Evolutionary conservation across 2,113 vertebrate species (phyloP).

Genomic region (Rhagologus leucostigma): DNA sequence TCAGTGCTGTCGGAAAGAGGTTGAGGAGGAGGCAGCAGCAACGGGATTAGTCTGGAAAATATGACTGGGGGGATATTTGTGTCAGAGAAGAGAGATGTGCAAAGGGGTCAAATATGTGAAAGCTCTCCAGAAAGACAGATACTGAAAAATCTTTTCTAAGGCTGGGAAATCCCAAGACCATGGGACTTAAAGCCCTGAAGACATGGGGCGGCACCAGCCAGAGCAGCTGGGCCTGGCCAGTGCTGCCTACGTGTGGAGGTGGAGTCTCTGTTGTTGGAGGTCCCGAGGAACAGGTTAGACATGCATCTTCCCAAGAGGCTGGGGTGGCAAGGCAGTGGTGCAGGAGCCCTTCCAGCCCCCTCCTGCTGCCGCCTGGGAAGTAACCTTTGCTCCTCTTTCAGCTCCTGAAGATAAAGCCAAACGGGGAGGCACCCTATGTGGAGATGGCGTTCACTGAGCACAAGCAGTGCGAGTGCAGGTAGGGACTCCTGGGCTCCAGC

Average conservation of each 20-base stretch:
- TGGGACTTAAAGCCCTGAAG: not conserved
- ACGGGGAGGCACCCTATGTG: conserved; percentile 42
- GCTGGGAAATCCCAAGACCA: not conserved
- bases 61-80: not conserved
- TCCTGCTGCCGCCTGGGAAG: not conserved
- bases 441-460: conserved; percentile 72
- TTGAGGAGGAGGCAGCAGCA: not conserved
- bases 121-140: not conserved
- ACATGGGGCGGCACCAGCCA: accelerated
- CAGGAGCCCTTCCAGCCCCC: not conserved
- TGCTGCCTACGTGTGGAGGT: not conserved
- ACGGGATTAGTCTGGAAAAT: not conserved
- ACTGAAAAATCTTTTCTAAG: not conserved
- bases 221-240: not conserved
- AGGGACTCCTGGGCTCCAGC: not conserved
- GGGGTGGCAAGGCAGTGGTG: not conserved
- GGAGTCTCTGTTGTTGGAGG: not conserved
- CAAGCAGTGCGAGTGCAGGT: conserved; percentile 74
- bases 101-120: not conserved
- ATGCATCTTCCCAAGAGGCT: not conserved
- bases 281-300: conserved; percentile 12
- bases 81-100: not conserved
- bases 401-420: conserved; percentile 73
- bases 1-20: not conserved
- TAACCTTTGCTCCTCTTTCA: conserved; percentile 56